These are phyloP conservation scores for Euwallacea similis DNA, from an alignment of 1,140 invertebrate species.

Conservation along the genomic window DNA sequence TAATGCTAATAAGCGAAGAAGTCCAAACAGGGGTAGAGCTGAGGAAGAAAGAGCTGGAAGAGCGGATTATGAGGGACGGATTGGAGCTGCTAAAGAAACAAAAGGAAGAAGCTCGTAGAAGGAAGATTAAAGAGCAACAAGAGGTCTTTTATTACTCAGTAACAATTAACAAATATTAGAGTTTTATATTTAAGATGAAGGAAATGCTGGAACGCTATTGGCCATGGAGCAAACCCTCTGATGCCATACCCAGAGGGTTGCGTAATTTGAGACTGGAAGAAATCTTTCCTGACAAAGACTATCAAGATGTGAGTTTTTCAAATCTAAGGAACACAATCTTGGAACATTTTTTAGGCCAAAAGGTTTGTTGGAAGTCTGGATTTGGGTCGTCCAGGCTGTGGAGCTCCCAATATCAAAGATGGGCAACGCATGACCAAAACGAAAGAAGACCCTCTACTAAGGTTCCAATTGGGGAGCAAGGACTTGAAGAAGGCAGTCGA, in stretches of 20 bases:
- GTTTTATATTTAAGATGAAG: slow-evolving; percentile 49
- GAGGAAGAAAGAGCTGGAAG: slow-evolving; percentile 39
- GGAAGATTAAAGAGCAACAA: slow-evolving; percentile 46
- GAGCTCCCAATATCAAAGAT: slow-evolving; percentile 49
- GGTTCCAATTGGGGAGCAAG: slow-evolving; percentile 55
- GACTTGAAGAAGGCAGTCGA: slow-evolving; percentile 56
- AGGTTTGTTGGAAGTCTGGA: slow-evolving; percentile 44
- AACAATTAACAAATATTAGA: too few species aligned
- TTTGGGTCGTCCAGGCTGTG: slow-evolving; percentile 48
- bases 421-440: slow-evolving; percentile 55
- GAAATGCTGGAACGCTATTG: slow-evolving; percentile 56
- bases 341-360: slow-evolving; percentile 44
- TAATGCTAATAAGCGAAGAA: slow-evolving; percentile 28
- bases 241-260: slow-evolving; percentile 54
- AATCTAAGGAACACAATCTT: neutral
- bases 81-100: slow-evolving; percentile 44
- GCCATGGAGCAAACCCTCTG: slow-evolving; percentile 56
- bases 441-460: slow-evolving; percentile 58
- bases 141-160: slow-evolving; percentile 35
- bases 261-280: slow-evolving; percentile 56
- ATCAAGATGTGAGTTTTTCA: slow-evolving; percentile 47
- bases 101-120: slow-evolving; percentile 41
- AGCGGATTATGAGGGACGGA: slow-evolving; percentile 40
- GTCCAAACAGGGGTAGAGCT: slow-evolving; percentile 13
- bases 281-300: slow-evolving; percentile 54